These are phyloP conservation scores for Unio pictorum DNA, from an alignment of 2,888 invertebrate species.

Conservation along the genomic window DNA sequence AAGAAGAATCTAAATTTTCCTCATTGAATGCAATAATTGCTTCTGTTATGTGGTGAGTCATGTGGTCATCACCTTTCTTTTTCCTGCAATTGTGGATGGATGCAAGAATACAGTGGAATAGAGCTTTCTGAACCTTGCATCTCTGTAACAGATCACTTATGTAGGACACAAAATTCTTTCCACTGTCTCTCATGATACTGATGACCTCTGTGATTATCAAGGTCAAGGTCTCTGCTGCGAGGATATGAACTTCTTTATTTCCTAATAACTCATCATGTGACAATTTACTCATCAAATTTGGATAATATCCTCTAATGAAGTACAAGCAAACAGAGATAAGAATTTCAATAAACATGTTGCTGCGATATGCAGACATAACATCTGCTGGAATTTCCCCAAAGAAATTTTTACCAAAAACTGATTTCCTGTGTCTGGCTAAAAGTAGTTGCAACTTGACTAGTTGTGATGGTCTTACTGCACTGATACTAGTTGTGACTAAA, in stretches of 20 bases:
- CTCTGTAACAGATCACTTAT: slow-evolving; percentile 80
- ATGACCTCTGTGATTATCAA: slow-evolving; percentile 82
- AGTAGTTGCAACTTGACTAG: slow-evolving; percentile 76
- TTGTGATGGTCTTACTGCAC: slow-evolving; percentile 70
- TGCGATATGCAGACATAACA: slow-evolving; percentile 80
- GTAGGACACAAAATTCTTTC: slow-evolving; percentile 83
- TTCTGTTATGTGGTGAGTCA: slow-evolving; percentile 79
- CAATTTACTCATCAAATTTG: slow-evolving; percentile 78
- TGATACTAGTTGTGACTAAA: slow-evolving; percentile 82
- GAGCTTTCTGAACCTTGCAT: slow-evolving; percentile 87
- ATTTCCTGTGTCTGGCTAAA: slow-evolving; percentile 84
- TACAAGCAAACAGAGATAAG: slow-evolving; percentile 82
- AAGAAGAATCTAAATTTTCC: slow-evolving; percentile 56
- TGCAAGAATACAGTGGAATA: slow-evolving; percentile 85
- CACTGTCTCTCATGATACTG: slow-evolving; percentile 83
- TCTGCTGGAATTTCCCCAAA: slow-evolving; percentile 74
- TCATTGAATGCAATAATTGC: slow-evolving; percentile 84
- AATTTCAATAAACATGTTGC: slow-evolving; percentile 87
- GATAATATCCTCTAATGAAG: slow-evolving; percentile 84
- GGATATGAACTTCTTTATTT: slow-evolving; percentile 79
- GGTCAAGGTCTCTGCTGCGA: slow-evolving; percentile 82
- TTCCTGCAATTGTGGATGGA: slow-evolving; percentile 77
- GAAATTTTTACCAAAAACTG: slow-evolving; percentile 80
- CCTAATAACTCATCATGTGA: slow-evolving; percentile 79
- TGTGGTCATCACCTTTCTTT: slow-evolving; percentile 23